Conservation (phyloP, 2,797 vertebrate genomes). For the Lacerta bilineata region DNA sequence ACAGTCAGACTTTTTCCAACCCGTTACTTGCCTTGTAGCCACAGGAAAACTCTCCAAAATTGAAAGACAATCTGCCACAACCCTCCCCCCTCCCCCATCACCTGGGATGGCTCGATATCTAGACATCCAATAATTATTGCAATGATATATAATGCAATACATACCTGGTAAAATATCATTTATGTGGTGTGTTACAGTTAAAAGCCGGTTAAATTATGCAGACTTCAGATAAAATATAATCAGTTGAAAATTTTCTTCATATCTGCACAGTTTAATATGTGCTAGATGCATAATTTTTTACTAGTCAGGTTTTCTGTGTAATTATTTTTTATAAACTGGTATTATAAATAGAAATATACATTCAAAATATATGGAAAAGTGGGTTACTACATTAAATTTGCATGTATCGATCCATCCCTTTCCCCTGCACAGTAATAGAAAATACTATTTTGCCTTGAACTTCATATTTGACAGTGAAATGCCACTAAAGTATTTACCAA, state of each 20-base stretch:
- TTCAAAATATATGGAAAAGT: slow-evolving; percentile 90
- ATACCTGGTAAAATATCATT: slow-evolving; percentile 86
- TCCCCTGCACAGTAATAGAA: slow-evolving; percentile 89
- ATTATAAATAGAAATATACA: slow-evolving; percentile 91
- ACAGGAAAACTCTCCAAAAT: slow-evolving; percentile 86
- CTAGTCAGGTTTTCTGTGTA: slow-evolving; percentile 83
- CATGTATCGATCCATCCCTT: slow-evolving; percentile 88
- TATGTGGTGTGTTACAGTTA: slow-evolving; percentile 86
- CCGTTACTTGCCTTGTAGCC: slow-evolving; percentile 91
- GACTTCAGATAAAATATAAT: slow-evolving; percentile 83
- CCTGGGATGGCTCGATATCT: slow-evolving; percentile 85
- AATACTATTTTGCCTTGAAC: slow-evolving; percentile 90
- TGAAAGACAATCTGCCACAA: slow-evolving; percentile 86
- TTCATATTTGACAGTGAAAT: slow-evolving; percentile 90
- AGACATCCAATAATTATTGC: slow-evolving; percentile 87
- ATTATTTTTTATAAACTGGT: slow-evolving; percentile 90
- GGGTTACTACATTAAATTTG: slow-evolving; percentile 87
- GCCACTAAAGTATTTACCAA: slow-evolving; percentile 89
- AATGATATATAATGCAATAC: slow-evolving; percentile 86
- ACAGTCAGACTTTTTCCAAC: slow-evolving; percentile 90
- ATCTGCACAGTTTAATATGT: slow-evolving; percentile 81
- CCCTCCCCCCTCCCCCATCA: slow-evolving; percentile 78
- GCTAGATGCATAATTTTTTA: slow-evolving; percentile 83
- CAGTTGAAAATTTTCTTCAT: slow-evolving; percentile 78
- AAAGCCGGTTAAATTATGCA: slow-evolving; percentile 87